A percentile compares a stretch with the other conserved stretches of the same genome.
Evolutionary conservation across 2,113 vertebrate genomes (phyloP).

Genomic region (Leptobrachium leishanense): DNA sequence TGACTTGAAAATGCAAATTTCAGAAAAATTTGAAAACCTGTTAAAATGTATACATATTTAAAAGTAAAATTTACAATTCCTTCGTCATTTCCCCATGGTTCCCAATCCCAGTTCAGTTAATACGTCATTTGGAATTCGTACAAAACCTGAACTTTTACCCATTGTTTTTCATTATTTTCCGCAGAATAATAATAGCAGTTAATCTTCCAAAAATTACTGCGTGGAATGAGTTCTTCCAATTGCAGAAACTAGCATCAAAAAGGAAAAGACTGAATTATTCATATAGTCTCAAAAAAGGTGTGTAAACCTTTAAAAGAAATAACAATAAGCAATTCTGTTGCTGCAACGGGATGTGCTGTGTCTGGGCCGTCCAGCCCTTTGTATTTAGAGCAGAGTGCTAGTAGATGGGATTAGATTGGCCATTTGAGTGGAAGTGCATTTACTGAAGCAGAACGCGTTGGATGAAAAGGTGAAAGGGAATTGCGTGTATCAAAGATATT

Average conservation of each 20-base stretch:
- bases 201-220: no score
- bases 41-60: no score
- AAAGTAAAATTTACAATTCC: no score
- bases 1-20: no score
- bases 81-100: no score
- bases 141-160: no score
- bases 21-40: no score
- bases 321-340: neutral
- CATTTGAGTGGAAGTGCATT: slow-evolving; percentile 12
- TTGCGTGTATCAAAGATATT: neutral
- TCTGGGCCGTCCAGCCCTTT: neutral
- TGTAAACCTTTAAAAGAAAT: neutral
- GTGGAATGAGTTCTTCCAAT: neutral
- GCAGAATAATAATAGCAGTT: no score
- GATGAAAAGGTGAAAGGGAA: neutral
- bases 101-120: no score
- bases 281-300: neutral
- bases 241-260: neutral
- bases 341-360: neutral
- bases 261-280: neutral
- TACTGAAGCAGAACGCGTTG: slow-evolving; percentile 13
- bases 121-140: no score
- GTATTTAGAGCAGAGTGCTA: slow-evolving; percentile 2
- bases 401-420: slow-evolving; percentile 17
- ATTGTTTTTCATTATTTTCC: no score